Conservation (phyloP, 2,113 vertebrate genomes). For the Crocuta crocuta region DNA sequence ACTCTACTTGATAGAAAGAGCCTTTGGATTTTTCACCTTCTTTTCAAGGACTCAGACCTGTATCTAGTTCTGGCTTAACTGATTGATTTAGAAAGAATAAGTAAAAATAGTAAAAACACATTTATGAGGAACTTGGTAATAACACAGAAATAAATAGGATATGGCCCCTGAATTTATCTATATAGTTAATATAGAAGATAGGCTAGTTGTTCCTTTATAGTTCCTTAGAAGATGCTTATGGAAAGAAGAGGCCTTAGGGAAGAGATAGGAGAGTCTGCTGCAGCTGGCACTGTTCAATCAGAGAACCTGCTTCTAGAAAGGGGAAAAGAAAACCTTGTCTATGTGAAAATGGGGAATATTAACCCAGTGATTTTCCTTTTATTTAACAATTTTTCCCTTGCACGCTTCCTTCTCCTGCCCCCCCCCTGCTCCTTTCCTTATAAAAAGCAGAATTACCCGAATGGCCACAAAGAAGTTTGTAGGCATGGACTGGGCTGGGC, state of each 20-base stretch:
- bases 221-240: background rate
- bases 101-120: slow-evolving; percentile 16
- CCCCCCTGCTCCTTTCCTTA: slow-evolving; percentile 76
- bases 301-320: slow-evolving; percentile 76
- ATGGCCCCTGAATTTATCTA: background rate
- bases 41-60: background rate
- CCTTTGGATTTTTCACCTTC: slow-evolving; percentile 7
- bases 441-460: slow-evolving; percentile 59
- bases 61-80: background rate
- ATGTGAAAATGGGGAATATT: slow-evolving; percentile 39
- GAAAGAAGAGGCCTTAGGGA: background rate
- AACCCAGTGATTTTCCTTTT: slow-evolving; percentile 47
- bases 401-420: slow-evolving; percentile 73
- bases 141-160: background rate
- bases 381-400: slow-evolving; percentile 67
- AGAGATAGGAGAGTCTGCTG: slow-evolving; percentile 57
- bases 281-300: slow-evolving; percentile 73
- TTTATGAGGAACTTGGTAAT: slow-evolving; percentile 40
- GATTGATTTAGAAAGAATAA: slow-evolving; percentile 29
- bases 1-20: slow-evolving; percentile 13
- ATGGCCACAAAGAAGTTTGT: slow-evolving; percentile 71
- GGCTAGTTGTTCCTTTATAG: slow-evolving; percentile 13
- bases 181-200: background rate
- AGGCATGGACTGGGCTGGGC: slow-evolving; percentile 47
- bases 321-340: slow-evolving; percentile 71